A percentile compares a stretch with the other conserved stretches of the same genome.
phyloP scores from a whole-genome alignment of 2,888 invertebrate genomes.

The Apeira syringaria region DNA sequence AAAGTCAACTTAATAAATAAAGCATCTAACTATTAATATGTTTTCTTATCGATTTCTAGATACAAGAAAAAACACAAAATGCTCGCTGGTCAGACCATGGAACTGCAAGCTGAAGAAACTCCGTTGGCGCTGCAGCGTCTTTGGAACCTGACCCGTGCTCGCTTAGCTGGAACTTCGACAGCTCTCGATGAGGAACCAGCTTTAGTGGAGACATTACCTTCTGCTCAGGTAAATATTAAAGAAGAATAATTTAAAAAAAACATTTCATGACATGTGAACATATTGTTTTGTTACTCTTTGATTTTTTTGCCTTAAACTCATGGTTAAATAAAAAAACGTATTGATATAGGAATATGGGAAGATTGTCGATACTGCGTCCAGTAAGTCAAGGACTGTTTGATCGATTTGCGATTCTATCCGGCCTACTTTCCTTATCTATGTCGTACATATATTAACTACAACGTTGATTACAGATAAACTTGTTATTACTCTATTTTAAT shows the following conservation, averaged over 20 bases:
- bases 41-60: conserved; percentile 26
- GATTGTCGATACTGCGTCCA: conserved; percentile 7
- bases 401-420: conserved; percentile 30
- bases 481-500: neutral
- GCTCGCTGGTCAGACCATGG: conserved; percentile 79
- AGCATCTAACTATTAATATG: too few relatives aligned
- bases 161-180: conserved; percentile 73
- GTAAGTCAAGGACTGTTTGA: conserved; percentile 46
- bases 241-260: neutral
- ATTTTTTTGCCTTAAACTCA: too few relatives aligned
- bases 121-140: conserved; percentile 75
- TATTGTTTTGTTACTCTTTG: too few relatives aligned
- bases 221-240: conserved; percentile 65
- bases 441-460: conserved; percentile 28
- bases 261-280: neutral
- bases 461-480: conserved; percentile 2
- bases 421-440: conserved; percentile 47
- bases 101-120: conserved; percentile 81
- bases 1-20: too few relatives aligned
- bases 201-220: conserved; percentile 67
- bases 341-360: neutral
- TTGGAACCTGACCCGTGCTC: conserved; percentile 78
- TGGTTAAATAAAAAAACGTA: too few relatives aligned
- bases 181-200: conserved; percentile 65
- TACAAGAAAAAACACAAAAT: conserved; percentile 49